These are phyloP conservation scores for Dyspetes luteomarginatus DNA, from an alignment of 2,888 invertebrate species.

Conservation along the genomic window DNA sequence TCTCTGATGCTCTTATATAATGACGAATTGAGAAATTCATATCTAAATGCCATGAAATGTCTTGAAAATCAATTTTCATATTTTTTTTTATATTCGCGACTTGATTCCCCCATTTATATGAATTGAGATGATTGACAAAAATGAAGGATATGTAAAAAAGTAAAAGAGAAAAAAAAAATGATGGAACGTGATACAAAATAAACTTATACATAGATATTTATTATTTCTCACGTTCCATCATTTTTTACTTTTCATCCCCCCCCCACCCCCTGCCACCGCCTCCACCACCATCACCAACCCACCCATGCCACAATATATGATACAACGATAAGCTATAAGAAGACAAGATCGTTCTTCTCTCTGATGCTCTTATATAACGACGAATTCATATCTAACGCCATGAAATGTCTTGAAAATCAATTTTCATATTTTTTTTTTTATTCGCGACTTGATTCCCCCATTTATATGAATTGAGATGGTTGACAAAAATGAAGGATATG, in stretches of 20 bases:
- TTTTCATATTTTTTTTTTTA: no score
- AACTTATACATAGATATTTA: conserved; percentile 22
- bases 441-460: neutral
- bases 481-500: neutral
- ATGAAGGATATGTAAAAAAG: neutral
- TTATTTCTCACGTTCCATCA: conserved; percentile 47
- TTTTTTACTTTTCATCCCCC: conserved; percentile 24
- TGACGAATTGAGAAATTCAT: conserved; percentile 56
- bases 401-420: conserved; percentile 21
- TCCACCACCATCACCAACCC: neutral
- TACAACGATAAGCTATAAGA: conserved; percentile 46
- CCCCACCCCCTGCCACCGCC: neutral
- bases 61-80: conserved; percentile 24
- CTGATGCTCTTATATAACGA: no score
- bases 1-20: no score
- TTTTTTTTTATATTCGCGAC: no score
- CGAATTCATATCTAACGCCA: conserved; percentile 37
- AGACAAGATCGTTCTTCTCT: conserved; percentile 35
- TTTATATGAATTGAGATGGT: neutral
- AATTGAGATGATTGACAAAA: neutral
- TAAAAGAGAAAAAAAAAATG: neutral
- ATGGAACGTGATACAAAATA: neutral
- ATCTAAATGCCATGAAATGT: conserved; percentile 15
- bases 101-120: neutral
- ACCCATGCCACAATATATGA: neutral